phyloP scores from a whole-genome alignment of 2,888 invertebrate species.

The Metellina segmentata region DNA sequence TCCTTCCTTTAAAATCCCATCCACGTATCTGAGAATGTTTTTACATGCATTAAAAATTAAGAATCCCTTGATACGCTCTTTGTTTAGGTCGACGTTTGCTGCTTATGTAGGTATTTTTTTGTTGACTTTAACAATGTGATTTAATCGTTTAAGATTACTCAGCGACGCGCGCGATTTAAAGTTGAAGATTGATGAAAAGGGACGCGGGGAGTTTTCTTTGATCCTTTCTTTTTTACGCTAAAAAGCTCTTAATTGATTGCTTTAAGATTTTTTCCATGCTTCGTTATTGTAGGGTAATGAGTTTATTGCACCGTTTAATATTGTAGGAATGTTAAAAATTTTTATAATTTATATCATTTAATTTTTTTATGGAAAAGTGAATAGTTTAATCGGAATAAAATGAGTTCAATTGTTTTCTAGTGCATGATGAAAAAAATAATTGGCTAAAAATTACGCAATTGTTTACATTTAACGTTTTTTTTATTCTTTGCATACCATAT shows the following conservation, averaged over 20 bases:
- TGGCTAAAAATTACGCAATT: too few relatives aligned
- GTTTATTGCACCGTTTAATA: too few relatives aligned
- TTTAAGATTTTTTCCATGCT: too few relatives aligned
- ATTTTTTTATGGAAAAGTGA: too few relatives aligned
- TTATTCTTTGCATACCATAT: too few relatives aligned
- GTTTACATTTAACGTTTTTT: too few relatives aligned
- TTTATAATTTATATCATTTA: too few relatives aligned
- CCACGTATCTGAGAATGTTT: constrained; percentile 39
- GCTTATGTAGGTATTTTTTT: not conserved
- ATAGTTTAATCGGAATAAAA: too few relatives aligned
- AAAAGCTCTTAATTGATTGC: not conserved
- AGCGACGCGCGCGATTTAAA: constrained; percentile 5
- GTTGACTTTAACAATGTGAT: not conserved
- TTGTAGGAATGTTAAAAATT: too few relatives aligned
- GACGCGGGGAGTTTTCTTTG: not conserved
- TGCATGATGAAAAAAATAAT: too few relatives aligned
- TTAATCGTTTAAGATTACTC: constrained; percentile 35
- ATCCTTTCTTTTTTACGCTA: not conserved
- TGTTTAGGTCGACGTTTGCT: constrained; percentile 6
- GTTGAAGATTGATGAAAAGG: constrained; percentile 21
- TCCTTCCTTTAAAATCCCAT: constrained; percentile 30
- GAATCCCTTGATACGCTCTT: not conserved
- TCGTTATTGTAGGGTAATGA: too few relatives aligned
- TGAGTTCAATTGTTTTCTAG: too few relatives aligned
- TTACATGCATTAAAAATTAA: constrained; percentile 59